Percentiles rank a stretch among this genome's conserved stretches.
Conservation (phyloP, 2,888 invertebrate genomes). For the Toxonevra muliebris region DNA sequence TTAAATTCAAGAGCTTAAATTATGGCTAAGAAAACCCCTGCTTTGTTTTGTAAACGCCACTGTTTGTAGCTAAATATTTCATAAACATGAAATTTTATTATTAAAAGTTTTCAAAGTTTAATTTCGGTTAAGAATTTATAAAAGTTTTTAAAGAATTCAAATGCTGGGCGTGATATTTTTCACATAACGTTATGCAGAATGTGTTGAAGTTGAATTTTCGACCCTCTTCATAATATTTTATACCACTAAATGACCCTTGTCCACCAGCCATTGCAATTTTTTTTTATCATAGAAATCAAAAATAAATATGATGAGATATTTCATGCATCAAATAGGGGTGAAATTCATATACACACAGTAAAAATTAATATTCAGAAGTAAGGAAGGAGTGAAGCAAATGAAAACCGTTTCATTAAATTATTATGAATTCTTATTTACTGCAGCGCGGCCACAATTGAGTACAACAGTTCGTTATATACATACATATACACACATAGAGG, state of each 20-base stretch:
- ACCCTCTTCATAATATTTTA: slow-evolving; percentile 61
- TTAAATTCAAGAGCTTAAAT: no score
- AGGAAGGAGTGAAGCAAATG: no score
- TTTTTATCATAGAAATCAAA: background rate
- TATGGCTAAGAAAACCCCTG: no score
- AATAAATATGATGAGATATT: background rate
- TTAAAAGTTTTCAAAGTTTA: background rate
- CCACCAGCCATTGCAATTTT: slow-evolving; percentile 40
- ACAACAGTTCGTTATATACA: no score
- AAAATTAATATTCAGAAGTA: no score
- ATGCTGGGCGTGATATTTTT: slow-evolving; percentile 39
- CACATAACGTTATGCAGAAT: slow-evolving; percentile 32
- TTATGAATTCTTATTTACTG: no score
- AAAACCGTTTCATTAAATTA: no score
- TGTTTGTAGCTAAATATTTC: no score
- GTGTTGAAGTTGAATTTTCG: slow-evolving; percentile 38
- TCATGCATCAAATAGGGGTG: background rate
- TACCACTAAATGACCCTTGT: slow-evolving; percentile 62
- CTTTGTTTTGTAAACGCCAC: no score
- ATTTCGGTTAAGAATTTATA: background rate
- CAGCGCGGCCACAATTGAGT: no score
- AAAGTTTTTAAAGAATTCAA: slow-evolving; percentile 8
- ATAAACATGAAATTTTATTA: no score
- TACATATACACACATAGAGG: no score
- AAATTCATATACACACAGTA: background rate